Evolutionary conservation across 2,888 invertebrate species (phyloP).

Genomic region (Frankliniella fusca): DNA sequence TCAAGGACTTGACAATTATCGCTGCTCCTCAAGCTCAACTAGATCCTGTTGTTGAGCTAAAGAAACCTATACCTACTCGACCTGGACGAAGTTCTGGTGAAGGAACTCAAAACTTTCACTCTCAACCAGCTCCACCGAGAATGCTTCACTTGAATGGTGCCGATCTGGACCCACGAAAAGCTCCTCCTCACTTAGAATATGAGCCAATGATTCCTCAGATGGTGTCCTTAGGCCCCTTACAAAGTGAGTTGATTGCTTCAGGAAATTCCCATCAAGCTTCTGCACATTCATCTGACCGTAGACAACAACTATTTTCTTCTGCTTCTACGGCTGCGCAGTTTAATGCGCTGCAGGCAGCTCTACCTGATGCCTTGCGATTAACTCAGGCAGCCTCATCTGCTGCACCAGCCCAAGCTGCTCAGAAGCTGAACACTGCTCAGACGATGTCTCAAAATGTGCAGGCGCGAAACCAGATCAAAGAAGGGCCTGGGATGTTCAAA

Average conservation of each 20-base stretch:
- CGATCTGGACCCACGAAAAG: background rate
- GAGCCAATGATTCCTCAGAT: background rate
- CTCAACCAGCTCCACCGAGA: constrained; percentile 28
- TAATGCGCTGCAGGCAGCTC: background rate
- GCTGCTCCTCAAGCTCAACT: constrained; percentile 46
- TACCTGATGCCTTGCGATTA: background rate
- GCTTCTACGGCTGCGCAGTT: background rate
- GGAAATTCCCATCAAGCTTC: too few relatives aligned
- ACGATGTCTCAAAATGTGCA: background rate
- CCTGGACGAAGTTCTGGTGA: constrained; percentile 24
- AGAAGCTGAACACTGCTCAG: background rate
- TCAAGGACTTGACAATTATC: constrained; percentile 46
- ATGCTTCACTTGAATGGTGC: background rate
- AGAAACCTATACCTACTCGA: constrained; percentile 30
- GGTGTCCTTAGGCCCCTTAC: too few relatives aligned
- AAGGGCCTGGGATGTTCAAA: background rate
- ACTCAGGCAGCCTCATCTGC: background rate
- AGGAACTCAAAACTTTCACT: background rate
- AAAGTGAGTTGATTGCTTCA: too few relatives aligned
- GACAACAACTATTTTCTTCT: background rate
- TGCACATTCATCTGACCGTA: too few relatives aligned
- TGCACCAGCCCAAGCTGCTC: background rate
- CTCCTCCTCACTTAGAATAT: background rate
- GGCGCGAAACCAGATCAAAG: background rate
- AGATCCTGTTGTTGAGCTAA: constrained; percentile 42